A percentile compares a stretch with the other conserved stretches of the same genome.
Conservation (phyloP, 2,797 vertebrate genomes). For the Champsocephalus esox region DNA sequence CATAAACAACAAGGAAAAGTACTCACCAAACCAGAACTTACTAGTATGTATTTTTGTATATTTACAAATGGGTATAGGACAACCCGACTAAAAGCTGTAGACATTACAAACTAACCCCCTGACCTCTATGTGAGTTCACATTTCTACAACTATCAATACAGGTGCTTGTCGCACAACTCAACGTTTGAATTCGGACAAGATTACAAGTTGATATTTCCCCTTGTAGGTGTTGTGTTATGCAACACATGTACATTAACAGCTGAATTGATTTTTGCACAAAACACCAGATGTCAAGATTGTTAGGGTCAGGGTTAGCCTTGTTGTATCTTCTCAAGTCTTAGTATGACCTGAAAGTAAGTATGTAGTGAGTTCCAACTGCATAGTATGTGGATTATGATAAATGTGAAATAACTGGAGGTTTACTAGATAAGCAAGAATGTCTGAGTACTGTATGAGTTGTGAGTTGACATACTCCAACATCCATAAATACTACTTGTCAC, state of each 20-base stretch:
- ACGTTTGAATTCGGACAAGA: constrained; percentile 12
- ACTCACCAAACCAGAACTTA: background rate
- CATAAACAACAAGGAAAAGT: background rate
- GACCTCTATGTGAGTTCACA: constrained; percentile 1
- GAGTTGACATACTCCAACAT: too few species aligned
- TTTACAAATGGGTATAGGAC: background rate
- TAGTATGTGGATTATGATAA: too few species aligned
- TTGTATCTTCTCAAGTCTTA: too few species aligned
- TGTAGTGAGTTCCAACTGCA: too few species aligned
- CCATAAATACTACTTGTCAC: too few species aligned
- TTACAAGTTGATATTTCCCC: constrained; percentile 3
- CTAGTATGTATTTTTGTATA: background rate
- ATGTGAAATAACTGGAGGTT: too few species aligned
- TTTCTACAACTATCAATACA: background rate
- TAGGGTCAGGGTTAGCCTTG: too few species aligned
- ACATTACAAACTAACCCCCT: background rate
- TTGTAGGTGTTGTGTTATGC: background rate
- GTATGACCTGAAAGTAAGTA: too few species aligned
- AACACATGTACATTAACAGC: background rate
- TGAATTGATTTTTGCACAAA: background rate
- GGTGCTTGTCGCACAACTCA: background rate
- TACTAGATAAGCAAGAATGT: too few species aligned
- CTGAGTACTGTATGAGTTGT: too few species aligned
- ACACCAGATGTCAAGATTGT: background rate
- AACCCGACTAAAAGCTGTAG: background rate